Conservation (phyloP, 2,797 vertebrate species). For the Neosalanx taihuensis region DNA sequence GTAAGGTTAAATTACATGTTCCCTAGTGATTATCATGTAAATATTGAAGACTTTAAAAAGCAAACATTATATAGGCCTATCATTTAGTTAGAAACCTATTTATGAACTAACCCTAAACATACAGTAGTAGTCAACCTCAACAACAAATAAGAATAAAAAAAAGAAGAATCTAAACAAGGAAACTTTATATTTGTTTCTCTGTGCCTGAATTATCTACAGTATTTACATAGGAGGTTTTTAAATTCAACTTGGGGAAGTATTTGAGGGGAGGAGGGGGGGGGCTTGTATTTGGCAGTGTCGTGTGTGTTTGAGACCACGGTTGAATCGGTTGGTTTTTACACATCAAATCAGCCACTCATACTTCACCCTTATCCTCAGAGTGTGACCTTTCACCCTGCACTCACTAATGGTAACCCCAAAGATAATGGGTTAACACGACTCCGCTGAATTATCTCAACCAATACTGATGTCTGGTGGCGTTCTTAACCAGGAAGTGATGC, state of each 20-base stretch:
- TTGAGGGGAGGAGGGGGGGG: conserved; percentile 10
- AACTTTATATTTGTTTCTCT: conserved; percentile 42
- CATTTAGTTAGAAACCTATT: conserved; percentile 65
- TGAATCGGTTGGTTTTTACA: conserved; percentile 16
- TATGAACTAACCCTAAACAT: conserved; percentile 64
- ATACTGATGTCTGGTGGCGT: no score
- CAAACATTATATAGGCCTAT: conserved; percentile 52
- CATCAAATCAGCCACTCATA: not conserved
- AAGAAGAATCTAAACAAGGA: conserved; percentile 30
- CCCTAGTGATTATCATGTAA: conserved; percentile 62
- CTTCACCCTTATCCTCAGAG: not conserved
- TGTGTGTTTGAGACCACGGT: conserved; percentile 10
- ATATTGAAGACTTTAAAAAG: conserved; percentile 55
- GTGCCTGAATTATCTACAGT: conserved; percentile 57
- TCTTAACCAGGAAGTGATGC: not conserved
- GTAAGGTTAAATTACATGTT: conserved; percentile 51
- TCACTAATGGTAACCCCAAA: no score
- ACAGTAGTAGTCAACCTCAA: conserved; percentile 40
- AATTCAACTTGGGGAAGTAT: conserved; percentile 16
- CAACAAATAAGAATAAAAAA: conserved; percentile 30
- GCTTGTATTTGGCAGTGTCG: conserved; percentile 29
- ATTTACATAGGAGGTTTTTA: conserved; percentile 40
- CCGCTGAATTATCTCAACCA: no score
- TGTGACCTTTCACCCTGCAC: not conserved
- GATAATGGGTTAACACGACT: no score